Conservation (phyloP, 92 coral and sea anemone species). For the Actinernus sp. region DNA sequence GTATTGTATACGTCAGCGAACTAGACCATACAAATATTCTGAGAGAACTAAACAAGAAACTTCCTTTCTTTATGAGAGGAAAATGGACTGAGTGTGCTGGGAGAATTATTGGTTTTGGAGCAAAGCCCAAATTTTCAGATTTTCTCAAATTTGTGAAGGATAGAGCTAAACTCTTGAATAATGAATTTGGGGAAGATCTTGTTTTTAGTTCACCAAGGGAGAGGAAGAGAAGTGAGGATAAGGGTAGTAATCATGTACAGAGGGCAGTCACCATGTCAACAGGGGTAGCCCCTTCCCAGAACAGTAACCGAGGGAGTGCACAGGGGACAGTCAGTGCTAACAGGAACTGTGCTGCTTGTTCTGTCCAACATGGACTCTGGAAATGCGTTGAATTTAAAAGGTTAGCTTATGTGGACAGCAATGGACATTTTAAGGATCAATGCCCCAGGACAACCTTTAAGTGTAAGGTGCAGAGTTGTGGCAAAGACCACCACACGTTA, state of each 20-base stretch:
- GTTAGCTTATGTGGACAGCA: constrained; percentile 28
- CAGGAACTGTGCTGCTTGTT: constrained; percentile 43
- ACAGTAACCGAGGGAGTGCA: background rate
- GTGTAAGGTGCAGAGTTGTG: constrained; percentile 44
- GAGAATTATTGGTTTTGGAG: constrained; percentile 50
- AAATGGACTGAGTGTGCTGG: constrained; percentile 82
- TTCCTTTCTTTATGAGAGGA: constrained; percentile 63
- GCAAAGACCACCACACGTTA: constrained; percentile 47
- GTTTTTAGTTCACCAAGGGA: constrained; percentile 12
- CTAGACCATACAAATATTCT: constrained; percentile 69
- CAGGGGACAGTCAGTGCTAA: background rate
- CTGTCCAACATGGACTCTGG: constrained; percentile 63
- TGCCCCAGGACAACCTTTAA: constrained; percentile 58
- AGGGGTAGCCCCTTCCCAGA: background rate
- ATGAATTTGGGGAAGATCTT: too few relatives aligned
- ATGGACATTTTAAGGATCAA: constrained; percentile 58
- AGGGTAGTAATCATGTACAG: background rate
- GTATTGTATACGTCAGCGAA: constrained; percentile 56
- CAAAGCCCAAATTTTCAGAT: constrained; percentile 59
- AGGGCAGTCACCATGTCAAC: background rate
- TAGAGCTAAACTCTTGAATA: constrained; percentile 69
- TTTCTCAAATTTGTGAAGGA: constrained; percentile 52
- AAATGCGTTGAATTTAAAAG: constrained; percentile 64
- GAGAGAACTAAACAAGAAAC: constrained; percentile 45
- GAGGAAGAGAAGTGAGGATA: background rate